phyloP scores from a whole-genome alignment of 2,888 invertebrate species.

The Megastigmus dorsalis region DNA sequence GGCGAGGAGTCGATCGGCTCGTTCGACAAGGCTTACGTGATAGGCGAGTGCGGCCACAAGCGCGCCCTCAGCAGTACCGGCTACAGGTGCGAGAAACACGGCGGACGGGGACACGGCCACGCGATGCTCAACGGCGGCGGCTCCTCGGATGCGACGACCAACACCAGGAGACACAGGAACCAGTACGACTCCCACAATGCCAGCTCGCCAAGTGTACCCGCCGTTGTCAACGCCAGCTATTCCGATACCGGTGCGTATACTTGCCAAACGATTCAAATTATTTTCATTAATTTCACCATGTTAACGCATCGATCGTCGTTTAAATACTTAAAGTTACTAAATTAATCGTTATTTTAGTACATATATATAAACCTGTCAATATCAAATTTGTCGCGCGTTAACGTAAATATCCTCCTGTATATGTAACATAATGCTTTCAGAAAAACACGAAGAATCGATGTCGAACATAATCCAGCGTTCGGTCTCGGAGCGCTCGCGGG shows the following conservation, averaged over 20 bases:
- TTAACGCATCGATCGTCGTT: no score
- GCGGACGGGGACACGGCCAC: conserved; percentile 62
- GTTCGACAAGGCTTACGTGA: conserved; percentile 65
- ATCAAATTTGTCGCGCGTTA: not conserved
- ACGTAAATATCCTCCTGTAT: no score
- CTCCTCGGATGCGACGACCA: conserved; percentile 63
- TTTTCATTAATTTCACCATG: not conserved
- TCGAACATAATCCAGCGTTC: conserved; percentile 74
- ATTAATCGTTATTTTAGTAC: not conserved
- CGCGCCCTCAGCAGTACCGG: conserved; percentile 65
- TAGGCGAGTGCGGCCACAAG: conserved; percentile 70
- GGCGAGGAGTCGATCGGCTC: conserved; percentile 63
- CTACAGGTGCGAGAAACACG: conserved; percentile 71
- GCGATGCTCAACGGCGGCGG: conserved; percentile 71
- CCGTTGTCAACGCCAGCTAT: conserved; percentile 68
- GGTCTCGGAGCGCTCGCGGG: conserved; percentile 74
- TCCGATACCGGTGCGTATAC: conserved; percentile 67
- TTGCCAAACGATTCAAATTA: not conserved
- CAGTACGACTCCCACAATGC: conserved; percentile 68
- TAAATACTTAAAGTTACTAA: not conserved
- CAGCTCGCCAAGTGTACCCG: conserved; percentile 71
- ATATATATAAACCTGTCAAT: not conserved
- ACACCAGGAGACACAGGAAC: conserved; percentile 62
- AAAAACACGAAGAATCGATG: conserved; percentile 68
- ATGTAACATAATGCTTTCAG: no score